Conservation (phyloP, 2,888 invertebrate genomes). For the Germaria angustata region DNA sequence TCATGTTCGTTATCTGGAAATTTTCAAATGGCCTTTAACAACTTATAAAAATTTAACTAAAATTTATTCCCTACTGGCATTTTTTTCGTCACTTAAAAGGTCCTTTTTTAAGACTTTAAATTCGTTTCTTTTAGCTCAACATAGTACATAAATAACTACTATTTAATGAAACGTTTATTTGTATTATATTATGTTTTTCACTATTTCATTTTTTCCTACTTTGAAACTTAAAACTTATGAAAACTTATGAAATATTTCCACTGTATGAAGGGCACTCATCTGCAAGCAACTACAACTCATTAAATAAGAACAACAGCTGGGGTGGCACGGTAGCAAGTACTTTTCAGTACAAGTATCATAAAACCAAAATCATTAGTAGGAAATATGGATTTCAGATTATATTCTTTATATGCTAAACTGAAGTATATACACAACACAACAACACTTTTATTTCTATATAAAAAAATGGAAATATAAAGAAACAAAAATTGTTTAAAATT, state of each 20-base stretch:
- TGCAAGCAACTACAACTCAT: conserved; percentile 2
- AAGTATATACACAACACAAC: background rate
- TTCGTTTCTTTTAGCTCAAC: no score
- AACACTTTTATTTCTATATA: background rate
- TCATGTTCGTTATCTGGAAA: no score
- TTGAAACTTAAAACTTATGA: conserved; percentile 51
- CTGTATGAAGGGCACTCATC: conserved; percentile 34
- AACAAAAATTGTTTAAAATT: conserved; percentile 9
- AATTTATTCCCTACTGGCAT: no score
- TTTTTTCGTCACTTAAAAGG: no score
- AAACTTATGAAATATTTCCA: conserved; percentile 61
- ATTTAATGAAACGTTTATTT: conserved; percentile 20
- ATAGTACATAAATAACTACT: background rate
- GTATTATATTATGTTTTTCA: conserved; percentile 8
- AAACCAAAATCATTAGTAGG: conserved; percentile 34
- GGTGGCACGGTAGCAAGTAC: no score
- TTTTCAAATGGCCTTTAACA: no score
- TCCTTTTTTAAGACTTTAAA: no score
- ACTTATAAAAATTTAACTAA: no score
- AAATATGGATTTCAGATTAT: conserved; percentile 50
- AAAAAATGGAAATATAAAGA: background rate
- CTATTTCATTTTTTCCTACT: conserved; percentile 54
- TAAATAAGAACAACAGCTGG: background rate
- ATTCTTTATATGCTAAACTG: conserved; percentile 17
- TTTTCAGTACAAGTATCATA: conserved; percentile 10